Evolutionary conservation across 2,113 vertebrate genomes (phyloP).

Genomic region (Phrynosoma blainvillii): DNA sequence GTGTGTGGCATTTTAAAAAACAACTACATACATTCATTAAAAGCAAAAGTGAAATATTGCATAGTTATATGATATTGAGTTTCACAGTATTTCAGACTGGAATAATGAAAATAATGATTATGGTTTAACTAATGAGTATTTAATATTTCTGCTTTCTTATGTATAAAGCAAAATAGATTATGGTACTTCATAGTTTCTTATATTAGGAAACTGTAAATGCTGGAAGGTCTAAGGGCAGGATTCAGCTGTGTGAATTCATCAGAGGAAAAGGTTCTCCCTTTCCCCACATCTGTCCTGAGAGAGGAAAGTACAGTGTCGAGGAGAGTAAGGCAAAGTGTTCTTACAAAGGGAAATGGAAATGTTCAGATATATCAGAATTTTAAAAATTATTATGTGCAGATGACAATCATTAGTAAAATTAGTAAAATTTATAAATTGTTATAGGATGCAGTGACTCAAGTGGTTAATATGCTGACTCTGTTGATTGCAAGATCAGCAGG

Average conservation of each 20-base stretch:
- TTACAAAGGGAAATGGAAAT: no score
- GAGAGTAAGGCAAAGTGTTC: no score
- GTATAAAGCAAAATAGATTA: background rate
- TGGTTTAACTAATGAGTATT: background rate
- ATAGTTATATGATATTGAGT: background rate
- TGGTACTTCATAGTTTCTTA: background rate
- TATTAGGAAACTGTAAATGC: background rate
- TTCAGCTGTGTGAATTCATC: background rate
- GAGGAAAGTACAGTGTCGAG: no score
- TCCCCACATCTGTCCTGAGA: background rate
- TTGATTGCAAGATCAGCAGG: no score
- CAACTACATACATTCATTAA: background rate
- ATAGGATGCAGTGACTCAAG: no score
- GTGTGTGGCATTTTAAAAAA: background rate
- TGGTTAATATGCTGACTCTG: no score
- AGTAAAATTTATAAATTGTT: no score
- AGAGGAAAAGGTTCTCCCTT: no score
- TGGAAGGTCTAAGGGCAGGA: no score
- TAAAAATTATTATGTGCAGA: no score
- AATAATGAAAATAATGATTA: background rate
- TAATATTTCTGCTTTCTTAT: background rate
- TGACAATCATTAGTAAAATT: no score
- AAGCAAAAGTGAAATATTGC: background rate
- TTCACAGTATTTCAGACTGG: background rate
- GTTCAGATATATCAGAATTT: no score